Evolutionary conservation across 2,797 vertebrate species (phyloP), one percentile per base, ranked within the genome.

Genomic region (Betta splendens): DNA sequence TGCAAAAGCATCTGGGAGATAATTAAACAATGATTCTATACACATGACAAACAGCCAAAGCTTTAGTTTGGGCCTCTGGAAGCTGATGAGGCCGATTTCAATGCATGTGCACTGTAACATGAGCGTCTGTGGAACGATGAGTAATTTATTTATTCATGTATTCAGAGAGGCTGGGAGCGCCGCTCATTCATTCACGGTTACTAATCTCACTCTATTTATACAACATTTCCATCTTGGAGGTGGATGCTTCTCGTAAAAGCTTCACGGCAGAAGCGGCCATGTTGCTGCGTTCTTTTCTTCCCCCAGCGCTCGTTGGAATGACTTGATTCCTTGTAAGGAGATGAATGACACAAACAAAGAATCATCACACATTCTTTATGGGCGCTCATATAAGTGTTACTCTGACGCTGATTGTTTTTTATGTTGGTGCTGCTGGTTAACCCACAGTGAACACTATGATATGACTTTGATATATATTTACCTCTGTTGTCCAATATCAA

Each of bases 291-390:
- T 33, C 21, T 46, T 36, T 49, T 42, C 21, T 46, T 36, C 49
- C 42, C 43, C 32, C 35, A 22, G 51, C 32, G 29, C 38, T 46
- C 32, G 61, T 38, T 15, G 66, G 48, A 57, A 53, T 48, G 13
- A 15, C 49, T 59, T 17, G 33, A 69, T 23, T 77, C 83, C 84
- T 84, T 87, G 36, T 83, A 77, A 81, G 77, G 83, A 53, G 57
- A 64, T 40, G 49, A 57, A 72, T 58, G 76, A 77, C 62, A 57
- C 28, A 50, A 23, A 70, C 56, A 71, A 47, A 58, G 47, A 75
- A 72, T 75, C 17, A 61, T 61, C 11, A 39, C 8, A 31, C 20
- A 23, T 13, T 51, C 29, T 58, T 66, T 47, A 76, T 65, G 59
- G 35, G 40, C 40, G 56, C 47, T 75, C 42, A 48, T 45, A 53